phyloP scores from a whole-genome alignment of 1,140 invertebrate species.

The Gryllus bimaculatus region DNA sequence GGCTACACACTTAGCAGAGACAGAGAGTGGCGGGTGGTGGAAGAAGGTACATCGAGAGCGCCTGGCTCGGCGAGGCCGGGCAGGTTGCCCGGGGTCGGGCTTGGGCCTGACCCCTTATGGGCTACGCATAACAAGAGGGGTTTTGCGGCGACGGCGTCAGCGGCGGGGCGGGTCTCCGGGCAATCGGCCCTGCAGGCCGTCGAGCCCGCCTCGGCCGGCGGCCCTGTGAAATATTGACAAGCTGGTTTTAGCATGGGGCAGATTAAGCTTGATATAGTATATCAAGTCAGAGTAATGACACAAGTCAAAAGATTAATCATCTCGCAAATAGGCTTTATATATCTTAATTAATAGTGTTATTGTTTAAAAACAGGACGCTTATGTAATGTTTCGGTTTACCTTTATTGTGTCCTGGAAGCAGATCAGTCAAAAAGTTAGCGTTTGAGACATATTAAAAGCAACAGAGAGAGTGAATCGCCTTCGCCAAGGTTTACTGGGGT shows the following conservation, averaged over 20 bases:
- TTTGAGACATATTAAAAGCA: not conserved
- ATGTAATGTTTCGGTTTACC: not conserved
- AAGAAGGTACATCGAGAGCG: not conserved
- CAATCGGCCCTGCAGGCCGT: not conserved
- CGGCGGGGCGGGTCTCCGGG: not conserved
- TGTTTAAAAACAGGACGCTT: not conserved
- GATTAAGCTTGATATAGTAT: not conserved
- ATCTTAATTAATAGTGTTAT: not conserved
- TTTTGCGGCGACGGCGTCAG: not conserved
- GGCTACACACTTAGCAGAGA: not conserved
- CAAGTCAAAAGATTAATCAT: not conserved
- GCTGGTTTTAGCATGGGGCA: slow-evolving; percentile 2
- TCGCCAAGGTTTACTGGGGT: not conserved
- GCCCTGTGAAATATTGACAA: slow-evolving; percentile 23
- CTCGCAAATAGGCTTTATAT: not conserved
- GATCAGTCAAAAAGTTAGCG: not conserved
- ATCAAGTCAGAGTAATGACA: not conserved
- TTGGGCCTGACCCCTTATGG: not conserved
- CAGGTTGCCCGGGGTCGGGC: not conserved
- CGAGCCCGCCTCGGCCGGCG: not conserved
- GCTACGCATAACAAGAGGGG: not conserved
- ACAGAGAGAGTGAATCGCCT: not conserved
- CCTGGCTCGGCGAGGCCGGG: not conserved
- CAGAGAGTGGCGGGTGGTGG: not conserved
- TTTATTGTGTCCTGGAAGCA: slow-evolving; percentile 14